These are phyloP conservation scores for Sphenopsis melanotis DNA, from an alignment of 2,797 vertebrate genomes.

Conservation along the genomic window DNA sequence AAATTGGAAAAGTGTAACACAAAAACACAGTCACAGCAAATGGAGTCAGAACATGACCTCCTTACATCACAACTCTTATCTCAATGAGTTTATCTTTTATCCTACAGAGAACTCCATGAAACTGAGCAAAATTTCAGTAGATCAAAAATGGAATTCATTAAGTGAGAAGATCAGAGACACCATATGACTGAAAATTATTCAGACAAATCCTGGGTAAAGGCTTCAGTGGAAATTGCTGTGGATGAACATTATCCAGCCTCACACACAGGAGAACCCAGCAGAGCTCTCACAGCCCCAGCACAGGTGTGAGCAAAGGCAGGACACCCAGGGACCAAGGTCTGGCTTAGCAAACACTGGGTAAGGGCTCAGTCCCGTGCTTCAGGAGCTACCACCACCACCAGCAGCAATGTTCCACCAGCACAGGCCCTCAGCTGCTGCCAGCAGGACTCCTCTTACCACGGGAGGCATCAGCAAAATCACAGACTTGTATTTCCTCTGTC, in stretches of 20 bases:
- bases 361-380: accelerated
- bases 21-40: background rate
- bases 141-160: background rate
- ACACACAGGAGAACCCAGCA: accelerated
- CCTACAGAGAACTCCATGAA: background rate
- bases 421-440: background rate
- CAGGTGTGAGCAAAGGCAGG: background rate
- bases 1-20: background rate
- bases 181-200: background rate
- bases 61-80: background rate
- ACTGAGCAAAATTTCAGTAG: background rate
- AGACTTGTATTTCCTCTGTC: background rate
- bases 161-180: background rate
- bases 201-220: background rate
- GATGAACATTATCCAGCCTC: background rate
- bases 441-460: accelerated
- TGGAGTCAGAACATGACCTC: background rate
- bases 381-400: background rate
- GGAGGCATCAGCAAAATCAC: background rate
- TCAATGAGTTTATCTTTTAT: background rate
- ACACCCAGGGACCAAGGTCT: background rate
- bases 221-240: background rate
- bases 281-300: background rate
- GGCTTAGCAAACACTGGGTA: background rate
- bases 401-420: background rate